Conservation (phyloP, 2,888 invertebrate species). For the Caenorhabditis doughertyi region DNA sequence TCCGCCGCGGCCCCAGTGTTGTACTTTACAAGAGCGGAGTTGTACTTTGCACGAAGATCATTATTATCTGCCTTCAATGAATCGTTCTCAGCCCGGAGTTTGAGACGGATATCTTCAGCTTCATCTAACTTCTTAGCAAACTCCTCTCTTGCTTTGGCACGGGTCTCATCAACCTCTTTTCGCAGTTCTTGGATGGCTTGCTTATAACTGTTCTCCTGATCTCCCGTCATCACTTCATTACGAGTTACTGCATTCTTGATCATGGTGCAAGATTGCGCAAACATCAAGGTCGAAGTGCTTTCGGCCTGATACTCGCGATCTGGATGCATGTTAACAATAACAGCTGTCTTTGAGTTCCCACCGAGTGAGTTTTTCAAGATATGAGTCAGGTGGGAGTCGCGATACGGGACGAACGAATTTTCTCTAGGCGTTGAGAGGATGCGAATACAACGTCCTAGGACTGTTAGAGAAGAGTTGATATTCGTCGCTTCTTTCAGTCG, state of each 20-base stretch:
- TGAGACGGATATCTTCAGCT: constrained; percentile 1
- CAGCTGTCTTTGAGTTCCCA: constrained; percentile 84
- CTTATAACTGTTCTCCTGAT: constrained; percentile 82
- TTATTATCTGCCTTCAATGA: constrained; percentile 16
- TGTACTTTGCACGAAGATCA: constrained; percentile 45
- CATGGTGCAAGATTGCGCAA: constrained; percentile 83
- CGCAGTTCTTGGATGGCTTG: constrained; percentile 82
- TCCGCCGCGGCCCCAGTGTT: not conserved
- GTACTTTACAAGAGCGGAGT: constrained; percentile 29
- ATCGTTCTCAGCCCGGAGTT: constrained; percentile 4
- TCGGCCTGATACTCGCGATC: constrained; percentile 83
- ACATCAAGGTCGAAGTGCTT: constrained; percentile 83
- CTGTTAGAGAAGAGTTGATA: constrained; percentile 84
- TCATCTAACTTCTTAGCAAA: constrained; percentile 17
- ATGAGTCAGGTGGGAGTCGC: constrained; percentile 84
- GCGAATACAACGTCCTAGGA: constrained; percentile 84
- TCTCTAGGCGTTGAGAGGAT: constrained; percentile 83
- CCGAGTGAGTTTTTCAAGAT: constrained; percentile 84
- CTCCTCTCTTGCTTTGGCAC: constrained; percentile 21
- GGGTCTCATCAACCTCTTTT: constrained; percentile 28
- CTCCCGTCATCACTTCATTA: constrained; percentile 84
- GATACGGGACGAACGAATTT: constrained; percentile 83
- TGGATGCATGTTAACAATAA: constrained; percentile 84
- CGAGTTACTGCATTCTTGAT: constrained; percentile 84
- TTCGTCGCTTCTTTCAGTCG: constrained; percentile 84